Percentiles rank a stretch among this genome's conserved stretches.
Evolutionary conservation across 2,888 invertebrate species (phyloP).

Genomic region (Endomychus coccineus): DNA sequence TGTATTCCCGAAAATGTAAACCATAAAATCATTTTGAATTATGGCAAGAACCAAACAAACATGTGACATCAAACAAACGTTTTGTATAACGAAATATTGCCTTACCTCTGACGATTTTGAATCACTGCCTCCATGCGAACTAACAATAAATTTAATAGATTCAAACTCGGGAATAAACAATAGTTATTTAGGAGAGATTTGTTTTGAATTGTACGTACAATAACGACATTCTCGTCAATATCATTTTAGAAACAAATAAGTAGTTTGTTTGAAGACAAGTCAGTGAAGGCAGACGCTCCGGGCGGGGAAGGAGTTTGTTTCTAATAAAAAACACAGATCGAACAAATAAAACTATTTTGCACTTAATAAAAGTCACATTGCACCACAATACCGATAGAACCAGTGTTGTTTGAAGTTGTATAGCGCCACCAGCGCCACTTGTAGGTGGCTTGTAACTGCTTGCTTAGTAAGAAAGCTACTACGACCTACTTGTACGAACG

Average conservation of each 20-base stretch:
- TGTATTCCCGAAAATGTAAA: too few relatives aligned
- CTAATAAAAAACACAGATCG: background rate
- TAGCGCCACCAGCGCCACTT: slow-evolving; percentile 27
- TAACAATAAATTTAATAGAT: too few relatives aligned
- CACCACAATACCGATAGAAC: slow-evolving; percentile 24
- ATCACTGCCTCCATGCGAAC: too few relatives aligned
- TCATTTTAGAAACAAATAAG: background rate
- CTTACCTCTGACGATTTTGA: too few relatives aligned
- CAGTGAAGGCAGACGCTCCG: background rate
- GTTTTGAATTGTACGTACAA: too few relatives aligned
- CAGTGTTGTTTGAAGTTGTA: slow-evolving; percentile 22
- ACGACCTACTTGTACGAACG: slow-evolving; percentile 31
- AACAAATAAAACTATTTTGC: background rate
- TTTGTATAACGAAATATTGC: too few relatives aligned
- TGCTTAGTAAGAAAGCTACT: slow-evolving; percentile 24
- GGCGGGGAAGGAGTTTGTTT: background rate
- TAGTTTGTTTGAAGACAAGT: background rate
- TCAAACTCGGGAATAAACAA: too few relatives aligned
- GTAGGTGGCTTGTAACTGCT: slow-evolving; percentile 27
- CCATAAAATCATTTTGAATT: too few relatives aligned
- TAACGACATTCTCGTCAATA: too few relatives aligned
- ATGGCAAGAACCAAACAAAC: too few relatives aligned
- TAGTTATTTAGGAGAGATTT: too few relatives aligned
- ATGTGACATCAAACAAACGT: too few relatives aligned
- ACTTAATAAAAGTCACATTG: slow-evolving; percentile 23